Evolutionary conservation across 2,113 vertebrate genomes (phyloP).

Genomic region (Coracopsis vasa): DNA sequence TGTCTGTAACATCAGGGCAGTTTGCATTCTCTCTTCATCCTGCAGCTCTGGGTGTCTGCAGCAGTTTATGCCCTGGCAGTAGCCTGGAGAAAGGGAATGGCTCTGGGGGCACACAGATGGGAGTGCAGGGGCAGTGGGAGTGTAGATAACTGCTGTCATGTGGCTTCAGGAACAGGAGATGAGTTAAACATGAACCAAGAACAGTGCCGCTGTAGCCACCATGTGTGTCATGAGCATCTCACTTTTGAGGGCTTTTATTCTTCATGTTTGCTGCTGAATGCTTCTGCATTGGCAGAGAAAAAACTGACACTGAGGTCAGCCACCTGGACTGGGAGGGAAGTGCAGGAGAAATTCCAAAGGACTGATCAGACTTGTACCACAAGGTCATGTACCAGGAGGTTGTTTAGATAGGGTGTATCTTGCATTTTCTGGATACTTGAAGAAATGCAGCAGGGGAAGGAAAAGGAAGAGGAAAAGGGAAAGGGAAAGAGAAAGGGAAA

Average conservation of each 20-base stretch:
- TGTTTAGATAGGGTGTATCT: neutral
- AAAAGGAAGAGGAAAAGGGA: neutral
- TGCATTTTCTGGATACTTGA: slow-evolving; percentile 6
- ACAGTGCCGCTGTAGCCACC: neutral
- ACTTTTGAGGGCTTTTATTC: neutral
- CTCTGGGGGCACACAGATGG: neutral
- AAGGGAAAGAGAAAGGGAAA: neutral
- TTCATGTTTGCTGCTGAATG: neutral
- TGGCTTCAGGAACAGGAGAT: neutral
- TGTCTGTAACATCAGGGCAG: neutral
- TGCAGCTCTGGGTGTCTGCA: accelerated
- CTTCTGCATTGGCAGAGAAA: neutral
- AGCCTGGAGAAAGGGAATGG: neutral
- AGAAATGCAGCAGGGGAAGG: neutral
- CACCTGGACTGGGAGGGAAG: neutral
- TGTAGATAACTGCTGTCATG: neutral
- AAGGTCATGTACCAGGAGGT: neutral
- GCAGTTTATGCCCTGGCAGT: neutral
- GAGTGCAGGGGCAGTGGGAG: neutral
- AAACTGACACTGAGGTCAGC: neutral
- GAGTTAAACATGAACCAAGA: neutral
- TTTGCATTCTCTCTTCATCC: neutral
- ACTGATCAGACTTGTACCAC: neutral
- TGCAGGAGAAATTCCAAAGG: neutral
- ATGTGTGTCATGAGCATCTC: neutral